These are phyloP conservation scores for Dichetophora obliterata DNA, from an alignment of 2,888 invertebrate genomes.

Conservation along the genomic window DNA sequence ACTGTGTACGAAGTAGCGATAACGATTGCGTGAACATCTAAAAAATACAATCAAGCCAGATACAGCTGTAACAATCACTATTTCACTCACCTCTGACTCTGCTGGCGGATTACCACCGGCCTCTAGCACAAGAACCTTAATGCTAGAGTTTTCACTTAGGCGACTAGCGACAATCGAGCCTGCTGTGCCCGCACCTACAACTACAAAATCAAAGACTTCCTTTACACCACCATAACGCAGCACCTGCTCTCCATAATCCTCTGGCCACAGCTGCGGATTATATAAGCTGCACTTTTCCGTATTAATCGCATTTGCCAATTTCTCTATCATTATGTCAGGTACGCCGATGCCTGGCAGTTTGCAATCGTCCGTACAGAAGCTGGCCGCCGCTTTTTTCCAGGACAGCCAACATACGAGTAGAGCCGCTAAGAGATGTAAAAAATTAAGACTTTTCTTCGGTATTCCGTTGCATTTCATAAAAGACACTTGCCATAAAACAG, in stretches of 20 bases:
- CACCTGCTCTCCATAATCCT: slow-evolving; percentile 62
- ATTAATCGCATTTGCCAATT: slow-evolving; percentile 49
- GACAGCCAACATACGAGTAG: not conserved
- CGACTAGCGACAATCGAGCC: slow-evolving; percentile 76
- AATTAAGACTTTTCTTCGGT: not conserved
- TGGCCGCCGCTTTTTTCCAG: not conserved
- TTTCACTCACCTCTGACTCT: slow-evolving; percentile 65
- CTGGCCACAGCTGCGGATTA: slow-evolving; percentile 72
- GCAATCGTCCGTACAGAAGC: slow-evolving; percentile 19
- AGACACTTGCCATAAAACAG: not conserved
- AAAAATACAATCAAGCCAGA: not conserved
- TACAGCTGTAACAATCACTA: not conserved
- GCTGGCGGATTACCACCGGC: slow-evolving; percentile 78
- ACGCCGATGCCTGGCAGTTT: slow-evolving; percentile 48
- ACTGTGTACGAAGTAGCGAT: slow-evolving; percentile 52
- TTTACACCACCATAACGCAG: not conserved
- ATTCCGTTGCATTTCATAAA: not conserved
- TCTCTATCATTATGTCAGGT: slow-evolving; percentile 49
- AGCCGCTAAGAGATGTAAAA: not conserved
- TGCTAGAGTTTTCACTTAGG: slow-evolving; percentile 79
- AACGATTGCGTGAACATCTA: slow-evolving; percentile 57
- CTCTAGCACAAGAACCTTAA: slow-evolving; percentile 83
- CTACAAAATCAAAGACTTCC: slow-evolving; percentile 69
- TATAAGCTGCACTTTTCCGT: slow-evolving; percentile 69
- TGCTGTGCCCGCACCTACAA: slow-evolving; percentile 66